Evolutionary conservation across 2,888 invertebrate species (phyloP), one percentile per base, ranked within the genome.

Genomic region (Thecocarcelia acutangulata): DNA sequence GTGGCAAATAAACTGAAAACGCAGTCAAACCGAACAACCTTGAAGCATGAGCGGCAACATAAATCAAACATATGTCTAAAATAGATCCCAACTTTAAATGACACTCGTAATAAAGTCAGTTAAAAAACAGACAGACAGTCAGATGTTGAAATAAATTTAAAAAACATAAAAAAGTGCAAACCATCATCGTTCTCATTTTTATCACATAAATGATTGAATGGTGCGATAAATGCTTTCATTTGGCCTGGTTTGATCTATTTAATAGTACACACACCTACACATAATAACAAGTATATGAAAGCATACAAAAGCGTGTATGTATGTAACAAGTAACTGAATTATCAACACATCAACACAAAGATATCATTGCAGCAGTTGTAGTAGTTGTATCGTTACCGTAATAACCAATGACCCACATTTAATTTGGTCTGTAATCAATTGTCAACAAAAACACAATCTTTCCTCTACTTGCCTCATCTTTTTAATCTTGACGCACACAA

Each of bases 331-430:
- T 50, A 40, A 42, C 48, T 33, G 28, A 15, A 37, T 48, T 48
- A 59, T 44, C 42, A 64, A 46, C 48, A 72, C 58, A 66, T 70
- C 75, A 56, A 59, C 63, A 46, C 61, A 8, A 46, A 61, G 42
- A n/a, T 15, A 68, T 58, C 11, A 40, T 19, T 61, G 40, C 13
- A 37, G 17, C 33, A 37, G 54, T 24, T 63, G 54, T 63, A 73
- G n/a, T 17, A 64, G 28, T 63, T 61, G 52, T 58, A 72, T 74
- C 77, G 28, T 74, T 78, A 64, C 74, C 70, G 59, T 78, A 75
- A 75, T 78, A 78, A 78, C 78, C 82, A 82, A 78, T 82, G 82
- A 78, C 78, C 78, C 82, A 78, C 58, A 82, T 70, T 61, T 68
- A 70, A 78, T 74, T 66, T 70, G 78, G 64, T 61, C 70, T 78